These are phyloP conservation scores for Hemistola chrysoprasaria DNA, from an alignment of 2,888 invertebrate species.

Conservation along the genomic window DNA sequence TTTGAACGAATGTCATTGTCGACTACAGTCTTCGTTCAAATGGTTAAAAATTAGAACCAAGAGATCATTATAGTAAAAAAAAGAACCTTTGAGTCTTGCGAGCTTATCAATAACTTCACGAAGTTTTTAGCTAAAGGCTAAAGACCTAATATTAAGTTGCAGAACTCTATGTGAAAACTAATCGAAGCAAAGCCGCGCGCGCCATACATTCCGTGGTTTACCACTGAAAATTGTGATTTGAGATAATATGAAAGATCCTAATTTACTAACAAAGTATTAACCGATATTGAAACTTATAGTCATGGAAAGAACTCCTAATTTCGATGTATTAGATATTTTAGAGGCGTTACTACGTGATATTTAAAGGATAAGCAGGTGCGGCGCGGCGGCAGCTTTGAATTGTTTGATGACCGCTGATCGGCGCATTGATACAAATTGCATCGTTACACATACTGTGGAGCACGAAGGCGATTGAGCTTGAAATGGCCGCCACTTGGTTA, in stretches of 20 bases:
- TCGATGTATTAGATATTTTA: constrained; percentile 21
- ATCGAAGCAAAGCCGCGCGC: constrained; percentile 41
- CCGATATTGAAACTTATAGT: constrained; percentile 28
- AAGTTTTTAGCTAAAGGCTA: too few relatives aligned
- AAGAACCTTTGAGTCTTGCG: too few relatives aligned
- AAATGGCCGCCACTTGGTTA: constrained; percentile 2
- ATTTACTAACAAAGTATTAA: constrained; percentile 4
- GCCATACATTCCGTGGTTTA: constrained; percentile 67
- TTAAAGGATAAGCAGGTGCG: constrained; percentile 67
- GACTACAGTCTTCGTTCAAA: too few relatives aligned
- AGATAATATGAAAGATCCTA: constrained; percentile 34
- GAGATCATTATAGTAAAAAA: too few relatives aligned
- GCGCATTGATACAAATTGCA: constrained; percentile 68
- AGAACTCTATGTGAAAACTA: constrained; percentile 39
- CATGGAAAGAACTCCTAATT: constrained; percentile 20
- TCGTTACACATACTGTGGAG: constrained; percentile 50
- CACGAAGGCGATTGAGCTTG: constrained; percentile 18
- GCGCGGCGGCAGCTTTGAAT: constrained; percentile 69
- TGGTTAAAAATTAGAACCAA: too few relatives aligned
- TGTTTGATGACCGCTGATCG: constrained; percentile 55
- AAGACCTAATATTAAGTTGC: constrained; percentile 20
- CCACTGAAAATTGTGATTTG: constrained; percentile 54
- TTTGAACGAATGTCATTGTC: too few relatives aligned
- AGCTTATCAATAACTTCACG: too few relatives aligned
- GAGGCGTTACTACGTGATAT: constrained; percentile 58